Conservation (phyloP, 2,888 invertebrate species). For the Plagodis pulveraria region DNA sequence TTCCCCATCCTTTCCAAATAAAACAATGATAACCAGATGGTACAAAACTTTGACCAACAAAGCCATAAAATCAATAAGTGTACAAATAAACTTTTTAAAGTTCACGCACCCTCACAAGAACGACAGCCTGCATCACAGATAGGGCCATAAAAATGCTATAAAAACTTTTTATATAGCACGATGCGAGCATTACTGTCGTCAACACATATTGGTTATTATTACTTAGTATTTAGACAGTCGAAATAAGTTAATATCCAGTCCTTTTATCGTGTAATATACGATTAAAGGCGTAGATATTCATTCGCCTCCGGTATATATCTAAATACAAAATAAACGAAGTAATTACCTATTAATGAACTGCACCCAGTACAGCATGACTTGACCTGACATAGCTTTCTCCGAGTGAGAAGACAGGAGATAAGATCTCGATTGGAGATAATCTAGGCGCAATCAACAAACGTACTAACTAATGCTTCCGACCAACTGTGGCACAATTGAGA, state of each 20-base stretch:
- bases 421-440: conserved; percentile 62
- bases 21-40: conserved; percentile 7
- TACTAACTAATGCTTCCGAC: conserved; percentile 64
- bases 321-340: conserved; percentile 32
- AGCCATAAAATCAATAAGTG: conserved; percentile 14
- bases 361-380: conserved; percentile 42
- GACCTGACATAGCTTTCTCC: conserved; percentile 67
- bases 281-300: too few species aligned
- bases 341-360: conserved; percentile 32
- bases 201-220: conserved; percentile 5
- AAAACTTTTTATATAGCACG: conserved; percentile 18
- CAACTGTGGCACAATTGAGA: conserved; percentile 57
- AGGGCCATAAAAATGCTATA: conserved; percentile 20
- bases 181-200: conserved; percentile 9
- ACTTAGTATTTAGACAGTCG: neutral
- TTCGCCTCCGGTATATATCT: conserved; percentile 26
- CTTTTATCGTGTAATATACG: too few species aligned
- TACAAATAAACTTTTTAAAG: conserved; percentile 17
- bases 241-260: neutral
- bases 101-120: conserved; percentile 15
- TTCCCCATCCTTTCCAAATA: neutral
- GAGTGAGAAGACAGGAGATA: conserved; percentile 63
- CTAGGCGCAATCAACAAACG: conserved; percentile 69
- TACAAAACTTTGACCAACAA: conserved; percentile 7
- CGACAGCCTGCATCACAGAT: conserved; percentile 13